Evolutionary conservation across 1,140 invertebrate species (phyloP), one percentile per base, ranked within the genome.

Genomic region (Polypedilum pembai): DNA sequence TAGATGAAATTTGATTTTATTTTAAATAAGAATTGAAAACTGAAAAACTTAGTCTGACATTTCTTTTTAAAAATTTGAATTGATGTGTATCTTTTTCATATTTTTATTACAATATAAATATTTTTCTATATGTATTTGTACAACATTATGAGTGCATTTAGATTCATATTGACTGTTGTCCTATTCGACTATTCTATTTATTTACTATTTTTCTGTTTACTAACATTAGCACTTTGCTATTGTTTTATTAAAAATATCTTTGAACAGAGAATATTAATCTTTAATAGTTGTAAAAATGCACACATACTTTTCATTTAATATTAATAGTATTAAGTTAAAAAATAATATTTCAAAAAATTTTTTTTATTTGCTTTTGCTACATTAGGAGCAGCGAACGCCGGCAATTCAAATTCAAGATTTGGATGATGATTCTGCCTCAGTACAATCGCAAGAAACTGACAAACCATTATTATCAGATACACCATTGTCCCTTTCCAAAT

Each of bases 361-460:
- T 41, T 56, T n/a, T 56, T 56, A 56, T 15, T n/a, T n/a, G n/a
- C 4, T 56, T 63, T 74, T 56, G 17, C 73, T 12, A 21, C 65
- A 24, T 77, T 83, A 94, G 92, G 92, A 94, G 87, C 91, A 91
- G 84, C 91, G 91, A 86, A 90, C 89, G 80, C 92, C 91, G 80
- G 91, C 92, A 84, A 87, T 92, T 84, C 90, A 89, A 79, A n/a
- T n/a, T n/a, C 89, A 92, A 88, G 91, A 93, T 84, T 87, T 92
- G 87, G 92, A 93, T 91, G 92, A 93, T 92, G 92, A 94, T 85
- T 90, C 90, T 81, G 87, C 89, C 80, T 92, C 91, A 78, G 87
- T 92, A 79, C 87, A 87, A 84, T 88, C 89, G 82, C 91, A 88
- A 87, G 92, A 93, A 82, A 86, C 86, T 85, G 88, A 90, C 76